Evolutionary conservation across 2,113 vertebrate species (phyloP).

Genomic region (Pterocles gutturalis): DNA sequence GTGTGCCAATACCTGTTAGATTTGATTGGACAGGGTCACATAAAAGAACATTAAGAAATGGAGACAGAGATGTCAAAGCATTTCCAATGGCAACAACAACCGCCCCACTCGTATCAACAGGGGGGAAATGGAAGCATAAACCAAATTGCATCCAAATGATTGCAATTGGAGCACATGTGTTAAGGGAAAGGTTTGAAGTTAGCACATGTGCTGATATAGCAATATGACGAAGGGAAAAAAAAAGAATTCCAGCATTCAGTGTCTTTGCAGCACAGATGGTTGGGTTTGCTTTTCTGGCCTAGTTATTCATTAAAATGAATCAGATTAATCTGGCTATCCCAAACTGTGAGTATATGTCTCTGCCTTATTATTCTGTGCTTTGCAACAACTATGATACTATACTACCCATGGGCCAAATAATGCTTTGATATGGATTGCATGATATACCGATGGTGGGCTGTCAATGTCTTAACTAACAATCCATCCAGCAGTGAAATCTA

Average conservation of each 20-base stretch:
- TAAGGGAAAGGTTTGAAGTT: conserved; percentile 60
- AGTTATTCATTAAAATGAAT: conserved; percentile 67
- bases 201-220: conserved; percentile 69
- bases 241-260: conserved; percentile 53
- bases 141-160: conserved; percentile 66
- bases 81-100: conserved; percentile 41
- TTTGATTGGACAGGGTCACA: conserved; percentile 45
- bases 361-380: conserved; percentile 46
- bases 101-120: background rate
- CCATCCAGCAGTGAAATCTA: background rate
- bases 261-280: conserved; percentile 70
- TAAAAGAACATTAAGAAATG: conserved; percentile 24
- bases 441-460: background rate
- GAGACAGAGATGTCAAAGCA: conserved; percentile 62
- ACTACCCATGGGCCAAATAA: conserved; percentile 27
- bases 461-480: background rate
- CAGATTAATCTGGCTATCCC: conserved; percentile 31
- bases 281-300: conserved; percentile 53
- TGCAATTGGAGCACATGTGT: conserved; percentile 47
- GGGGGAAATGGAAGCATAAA: conserved; percentile 63
- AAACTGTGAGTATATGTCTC: conserved; percentile 55
- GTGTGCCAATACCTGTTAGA: conserved; percentile 53
- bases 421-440: background rate
- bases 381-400: conserved; percentile 27
- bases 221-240: conserved; percentile 43